Evolutionary conservation across 53 echinoderm and acorn worm genomes (phyloP).

Genomic region (Echinarachnius parma): DNA sequence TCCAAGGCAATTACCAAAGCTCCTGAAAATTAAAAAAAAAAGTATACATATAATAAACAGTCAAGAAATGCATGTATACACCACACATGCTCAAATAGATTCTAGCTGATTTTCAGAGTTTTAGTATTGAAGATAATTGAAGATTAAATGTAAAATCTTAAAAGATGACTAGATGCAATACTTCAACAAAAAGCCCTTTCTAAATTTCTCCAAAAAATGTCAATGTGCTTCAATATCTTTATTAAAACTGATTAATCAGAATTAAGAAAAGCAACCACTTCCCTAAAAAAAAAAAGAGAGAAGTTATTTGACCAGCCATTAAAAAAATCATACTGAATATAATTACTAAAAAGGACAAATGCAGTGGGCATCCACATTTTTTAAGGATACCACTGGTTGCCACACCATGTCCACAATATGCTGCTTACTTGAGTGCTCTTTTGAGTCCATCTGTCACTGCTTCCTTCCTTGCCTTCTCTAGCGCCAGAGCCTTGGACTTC

Average conservation of each 20-base stretch:
- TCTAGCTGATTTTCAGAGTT: neutral
- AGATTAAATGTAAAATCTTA: too few species aligned
- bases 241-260: too few species aligned
- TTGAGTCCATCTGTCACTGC: slow-evolving; percentile 98
- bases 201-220: too few species aligned
- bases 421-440: slow-evolving; percentile 94
- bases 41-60: neutral
- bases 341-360: neutral
- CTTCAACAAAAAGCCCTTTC: too few species aligned
- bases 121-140: too few species aligned
- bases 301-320: neutral
- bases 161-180: too few species aligned
- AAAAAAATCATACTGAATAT: neutral
- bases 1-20: slow-evolving; percentile 94
- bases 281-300: neutral
- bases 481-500: slow-evolving; percentile 89
- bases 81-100: neutral
- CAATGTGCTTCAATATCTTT: too few species aligned
- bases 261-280: too few species aligned
- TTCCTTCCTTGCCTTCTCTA: slow-evolving; percentile 98
- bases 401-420: too few species aligned
- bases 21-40: slow-evolving; percentile 48
- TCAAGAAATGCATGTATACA: neutral
- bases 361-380: too few species aligned
- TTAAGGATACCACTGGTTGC: too few species aligned